Percentiles rank a stretch among this genome's conserved stretches.
phyloP scores from a whole-genome alignment of 2,797 vertebrate genomes.

The Gila robusta region DNA sequence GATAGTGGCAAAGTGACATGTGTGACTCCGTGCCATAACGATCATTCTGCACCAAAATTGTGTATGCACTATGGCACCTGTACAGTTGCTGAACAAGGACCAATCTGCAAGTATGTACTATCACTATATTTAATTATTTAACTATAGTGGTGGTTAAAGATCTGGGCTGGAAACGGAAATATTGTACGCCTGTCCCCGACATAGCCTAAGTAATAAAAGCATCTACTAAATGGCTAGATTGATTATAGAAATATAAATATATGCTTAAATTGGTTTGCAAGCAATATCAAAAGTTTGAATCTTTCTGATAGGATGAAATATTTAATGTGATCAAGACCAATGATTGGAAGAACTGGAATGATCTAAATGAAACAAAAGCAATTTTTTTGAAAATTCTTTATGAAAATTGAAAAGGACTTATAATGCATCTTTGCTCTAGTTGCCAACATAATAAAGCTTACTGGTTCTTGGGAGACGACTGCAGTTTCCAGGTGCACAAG shows the following conservation, averaged over 20 bases:
- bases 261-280: background rate
- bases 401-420: background rate
- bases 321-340: background rate
- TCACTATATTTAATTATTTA: background rate
- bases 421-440: constrained; percentile 43
- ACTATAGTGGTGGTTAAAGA: background rate
- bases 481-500: constrained; percentile 55
- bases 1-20: constrained; percentile 33
- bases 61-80: constrained; percentile 55
- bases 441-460: constrained; percentile 28
- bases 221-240: background rate
- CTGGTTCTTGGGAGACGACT: constrained; percentile 61
- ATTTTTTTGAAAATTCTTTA: too few species aligned
- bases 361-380: background rate
- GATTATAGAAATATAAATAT: background rate
- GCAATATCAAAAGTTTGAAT: background rate
- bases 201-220: background rate
- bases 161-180: background rate
- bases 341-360: background rate
- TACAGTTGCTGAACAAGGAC: constrained; percentile 40
- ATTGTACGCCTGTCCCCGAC: background rate
- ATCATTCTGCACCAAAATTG: background rate
- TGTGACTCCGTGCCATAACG: constrained; percentile 19
- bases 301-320: background rate
- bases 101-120: constrained; percentile 60